phyloP scores from a whole-genome alignment of 2,113 vertebrate species.

The Vulpes vulpes region DNA sequence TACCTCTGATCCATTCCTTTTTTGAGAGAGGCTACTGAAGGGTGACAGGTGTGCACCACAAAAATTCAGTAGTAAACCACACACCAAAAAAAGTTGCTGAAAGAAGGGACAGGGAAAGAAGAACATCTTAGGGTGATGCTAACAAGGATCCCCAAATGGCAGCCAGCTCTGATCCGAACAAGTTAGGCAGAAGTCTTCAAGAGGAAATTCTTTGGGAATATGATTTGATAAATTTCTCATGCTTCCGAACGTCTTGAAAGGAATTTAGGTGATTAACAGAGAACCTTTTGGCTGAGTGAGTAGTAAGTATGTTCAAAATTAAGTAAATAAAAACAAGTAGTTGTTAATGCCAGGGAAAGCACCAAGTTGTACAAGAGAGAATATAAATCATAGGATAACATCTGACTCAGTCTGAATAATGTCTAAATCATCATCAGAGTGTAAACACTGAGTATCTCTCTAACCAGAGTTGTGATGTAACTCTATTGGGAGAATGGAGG shows the following conservation, averaged over 20 bases:
- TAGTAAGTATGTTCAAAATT: not conserved
- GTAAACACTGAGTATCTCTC: not conserved
- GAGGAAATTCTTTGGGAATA: not conserved
- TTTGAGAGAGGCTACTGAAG: not conserved
- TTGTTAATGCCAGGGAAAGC: not conserved
- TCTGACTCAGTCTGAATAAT: not conserved
- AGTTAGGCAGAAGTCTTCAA: not conserved
- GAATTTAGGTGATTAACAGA: not conserved
- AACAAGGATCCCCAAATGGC: not conserved
- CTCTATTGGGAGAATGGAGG: not conserved
- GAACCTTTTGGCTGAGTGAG: not conserved
- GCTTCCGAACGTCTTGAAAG: not conserved
- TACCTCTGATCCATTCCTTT: not conserved
- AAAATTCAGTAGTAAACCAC: not conserved
- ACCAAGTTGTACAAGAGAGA: not conserved
- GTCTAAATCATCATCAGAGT: not conserved
- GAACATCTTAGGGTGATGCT: not conserved
- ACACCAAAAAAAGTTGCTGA: not conserved
- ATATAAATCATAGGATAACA: not conserved
- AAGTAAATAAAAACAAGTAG: not conserved
- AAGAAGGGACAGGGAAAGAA: not conserved
- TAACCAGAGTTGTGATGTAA: not conserved
- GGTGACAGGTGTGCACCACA: not conserved
- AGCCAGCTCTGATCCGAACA: not conserved
- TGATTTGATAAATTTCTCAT: not conserved